These are phyloP conservation scores for Scopus umbretta DNA, from an alignment of 2,113 vertebrate species.

Conservation along the genomic window DNA sequence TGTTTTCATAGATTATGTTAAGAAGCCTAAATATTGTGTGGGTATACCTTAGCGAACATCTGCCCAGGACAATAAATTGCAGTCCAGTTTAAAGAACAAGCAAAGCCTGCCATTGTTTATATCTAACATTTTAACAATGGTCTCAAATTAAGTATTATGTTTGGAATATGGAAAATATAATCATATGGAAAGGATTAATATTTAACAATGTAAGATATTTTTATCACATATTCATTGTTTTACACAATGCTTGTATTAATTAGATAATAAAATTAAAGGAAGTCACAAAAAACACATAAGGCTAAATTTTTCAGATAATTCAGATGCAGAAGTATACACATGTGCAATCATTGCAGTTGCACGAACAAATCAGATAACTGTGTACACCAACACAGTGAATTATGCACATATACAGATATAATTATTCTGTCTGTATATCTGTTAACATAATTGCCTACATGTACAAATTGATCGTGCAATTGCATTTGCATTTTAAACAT, in stretches of 20 bases:
- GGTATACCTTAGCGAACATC: not conserved
- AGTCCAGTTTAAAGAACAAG: not conserved
- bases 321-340: not conserved
- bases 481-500: conserved; percentile 23
- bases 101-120: not conserved
- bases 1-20: not conserved
- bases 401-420: not conserved
- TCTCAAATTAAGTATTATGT: not conserved
- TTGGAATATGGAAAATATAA: not conserved
- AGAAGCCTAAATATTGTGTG: not conserved
- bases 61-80: not conserved
- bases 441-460: not conserved
- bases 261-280: not conserved
- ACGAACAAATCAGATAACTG: conserved; percentile 1
- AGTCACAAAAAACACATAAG: not conserved
- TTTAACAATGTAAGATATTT: not conserved
- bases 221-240: not conserved
- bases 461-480: not conserved
- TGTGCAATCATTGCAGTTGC: not conserved
- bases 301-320: not conserved
- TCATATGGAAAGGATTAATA: not conserved
- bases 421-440: not conserved
- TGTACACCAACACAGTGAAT: not conserved
- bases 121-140: not conserved
- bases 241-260: not conserved